Base-by-base conservation (phyloP, 2,113 vertebrate species). In the Salvator merianae region DNA sequence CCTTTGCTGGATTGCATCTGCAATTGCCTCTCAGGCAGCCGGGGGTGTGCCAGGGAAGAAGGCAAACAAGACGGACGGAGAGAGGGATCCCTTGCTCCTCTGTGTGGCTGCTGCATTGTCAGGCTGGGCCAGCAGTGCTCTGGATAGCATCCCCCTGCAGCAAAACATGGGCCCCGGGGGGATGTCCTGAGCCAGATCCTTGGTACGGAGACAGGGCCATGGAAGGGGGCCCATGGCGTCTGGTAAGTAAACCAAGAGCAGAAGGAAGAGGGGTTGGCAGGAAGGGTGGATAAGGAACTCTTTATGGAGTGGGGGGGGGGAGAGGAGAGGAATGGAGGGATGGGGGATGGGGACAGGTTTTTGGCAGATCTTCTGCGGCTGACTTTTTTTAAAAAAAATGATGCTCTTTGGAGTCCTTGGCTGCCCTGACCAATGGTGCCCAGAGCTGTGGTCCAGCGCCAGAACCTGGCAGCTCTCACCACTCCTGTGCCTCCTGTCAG, bases 1-100 rank as follows among this genome's bases (percentile, higher is more conserved):
- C 91, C 84, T 75, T 82, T 84, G 0, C 43, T 74, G 0, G 69
- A 72, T 0, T 63, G 77, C 68, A n/a, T 87, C 80, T 88, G 88
- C 86, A 85, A 12, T 86, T 78, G 55, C 75, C 80, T 38, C 55
- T 34, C 68, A 77, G 53, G 36, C n/a, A 89, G 86, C 87, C 93
- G 74, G 20, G 50, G 43, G 50, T 22, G 16, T 18, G 68, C 34
- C 32, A 76, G 59, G 59, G 13, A 38, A 47, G 73, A 50, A 32
- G 36, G 30, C 32, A 59, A 40, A 47, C 74, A 22, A 6, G 65
- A 9, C n/a, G 50, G 36, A 14, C 12, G 63, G 72, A 30, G 9
- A 20, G 65, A 14, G 30, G 10, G 71, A 9, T 26, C n/a, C 22
- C n/a, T 59, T 59, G 55, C 55, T 59, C 71, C 30, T 36, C 59